phyloP scores from a whole-genome alignment of 2,797 vertebrate genomes.

The Poecile montanus region DNA sequence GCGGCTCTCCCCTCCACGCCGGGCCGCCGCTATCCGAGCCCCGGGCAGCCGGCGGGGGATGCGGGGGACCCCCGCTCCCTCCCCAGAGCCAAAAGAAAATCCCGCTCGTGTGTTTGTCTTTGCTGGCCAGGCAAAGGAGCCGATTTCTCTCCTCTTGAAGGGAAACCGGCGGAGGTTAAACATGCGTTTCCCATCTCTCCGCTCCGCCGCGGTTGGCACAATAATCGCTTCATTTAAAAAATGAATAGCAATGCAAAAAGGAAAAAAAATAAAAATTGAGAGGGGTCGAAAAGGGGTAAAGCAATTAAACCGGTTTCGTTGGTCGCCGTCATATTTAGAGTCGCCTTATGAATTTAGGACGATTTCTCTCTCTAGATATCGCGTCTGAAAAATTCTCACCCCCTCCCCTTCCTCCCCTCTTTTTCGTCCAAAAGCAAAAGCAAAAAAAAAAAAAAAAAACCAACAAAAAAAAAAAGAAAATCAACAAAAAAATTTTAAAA shows the following conservation, averaged over 20 bases:
- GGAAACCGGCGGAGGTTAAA: constrained; percentile 17
- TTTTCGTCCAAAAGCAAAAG: background rate
- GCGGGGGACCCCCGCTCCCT: background rate
- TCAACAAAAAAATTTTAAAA: too few species aligned
- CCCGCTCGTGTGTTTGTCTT: background rate
- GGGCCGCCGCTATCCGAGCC: background rate
- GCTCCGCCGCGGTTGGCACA: constrained; percentile 3
- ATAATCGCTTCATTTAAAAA: background rate
- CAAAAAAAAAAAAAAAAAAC: background rate
- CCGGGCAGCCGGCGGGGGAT: background rate
- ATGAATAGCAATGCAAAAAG: background rate
- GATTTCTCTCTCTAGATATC: constrained; percentile 23
- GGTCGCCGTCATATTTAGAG: constrained; percentile 42
- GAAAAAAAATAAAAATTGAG: background rate
- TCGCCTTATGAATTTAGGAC: constrained; percentile 46
- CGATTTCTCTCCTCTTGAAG: background rate
- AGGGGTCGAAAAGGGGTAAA: background rate
- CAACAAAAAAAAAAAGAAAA: too few species aligned
- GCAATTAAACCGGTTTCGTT: constrained; percentile 16
- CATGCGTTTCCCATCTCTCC: background rate
- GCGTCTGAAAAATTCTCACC: background rate
- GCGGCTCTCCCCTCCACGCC: background rate
- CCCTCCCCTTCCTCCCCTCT: background rate
- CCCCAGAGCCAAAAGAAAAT: background rate
- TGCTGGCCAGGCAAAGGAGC: constrained; percentile 26